Evolutionary conservation across 2,797 vertebrate genomes (phyloP), one percentile per base, ranked within the genome.

Genomic region (Orestias chungarensis): DNA sequence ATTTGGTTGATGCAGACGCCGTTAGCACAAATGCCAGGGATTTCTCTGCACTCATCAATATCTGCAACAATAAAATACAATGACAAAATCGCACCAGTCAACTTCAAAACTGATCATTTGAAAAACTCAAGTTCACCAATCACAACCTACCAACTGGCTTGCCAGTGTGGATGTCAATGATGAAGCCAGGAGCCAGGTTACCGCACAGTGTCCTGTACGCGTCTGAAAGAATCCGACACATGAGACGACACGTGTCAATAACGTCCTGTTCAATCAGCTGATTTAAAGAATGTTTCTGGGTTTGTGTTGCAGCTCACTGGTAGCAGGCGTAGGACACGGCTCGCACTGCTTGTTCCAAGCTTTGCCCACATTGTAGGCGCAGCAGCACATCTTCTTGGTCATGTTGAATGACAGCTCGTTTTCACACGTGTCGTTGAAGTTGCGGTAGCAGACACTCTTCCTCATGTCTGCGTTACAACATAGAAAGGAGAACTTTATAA

Each of bases 311-410:
- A 38, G 91, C 96, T 96, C 86, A 98, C 96, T 64, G 82, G 96
- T 97, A 44, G 95, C 95, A 0, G 96, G 96, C 0, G 94, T 95
- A 0, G 97, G 97, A 71, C 97, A 99, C 71, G 96, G 91, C 76
- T 98, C 96, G 0, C 97, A 98, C 0, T 97, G 97, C 70, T 97
- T 96, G 87, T 98, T 97, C 97, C 97, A 99, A 87, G 97, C 97
- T 76, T 95, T 98, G 38, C 97, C 97, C 0, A 98, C 95, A 25
- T 97, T 97, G 92, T 98, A 97, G 70, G 97, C 95, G 27, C 97
- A 99, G 93, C 97, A 99, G 88, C 97, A 99, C 94, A 96, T 96
- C 91, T 97, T 98, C 91, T 94, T 96, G 77, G 97, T 98, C 96
- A 98, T 95, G 90, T 97, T 97, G 89, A 96, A 97, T 72, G 96